A percentile compares a stretch with the other conserved stretches of the same genome.
These are phyloP conservation scores for Spheniscus mendiculus DNA, from an alignment of 2,113 vertebrate genomes.

Conservation along the genomic window DNA sequence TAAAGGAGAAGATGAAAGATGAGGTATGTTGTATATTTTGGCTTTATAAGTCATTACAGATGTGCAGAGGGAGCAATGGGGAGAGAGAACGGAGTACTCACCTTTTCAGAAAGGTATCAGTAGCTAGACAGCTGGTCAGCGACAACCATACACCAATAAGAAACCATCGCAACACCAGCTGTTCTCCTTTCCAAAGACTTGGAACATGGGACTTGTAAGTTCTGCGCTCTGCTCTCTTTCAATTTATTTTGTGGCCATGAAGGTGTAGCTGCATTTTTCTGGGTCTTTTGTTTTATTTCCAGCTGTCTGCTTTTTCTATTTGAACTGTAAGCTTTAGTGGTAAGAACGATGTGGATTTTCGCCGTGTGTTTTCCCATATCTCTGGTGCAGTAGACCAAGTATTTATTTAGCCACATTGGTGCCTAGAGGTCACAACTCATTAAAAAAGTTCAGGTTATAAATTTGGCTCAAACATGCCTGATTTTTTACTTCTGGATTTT, in stretches of 20 bases:
- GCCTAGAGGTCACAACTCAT: background rate
- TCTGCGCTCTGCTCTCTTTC: background rate
- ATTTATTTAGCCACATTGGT: background rate
- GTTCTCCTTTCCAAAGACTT: background rate
- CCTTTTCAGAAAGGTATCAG: background rate
- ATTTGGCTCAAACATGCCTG: background rate
- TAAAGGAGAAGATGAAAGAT: background rate
- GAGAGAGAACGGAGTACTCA: background rate
- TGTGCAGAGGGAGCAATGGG: background rate
- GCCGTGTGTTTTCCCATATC: background rate
- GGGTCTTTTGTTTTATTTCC: background rate
- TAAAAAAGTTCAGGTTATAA: background rate
- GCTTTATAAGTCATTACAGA: background rate
- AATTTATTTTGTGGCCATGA: background rate
- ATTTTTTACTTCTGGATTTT: background rate
- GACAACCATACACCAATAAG: background rate
- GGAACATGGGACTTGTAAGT: background rate
- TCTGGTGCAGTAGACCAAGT: background rate
- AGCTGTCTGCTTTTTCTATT: background rate
- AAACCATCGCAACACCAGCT: background rate
- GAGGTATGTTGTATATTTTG: background rate
- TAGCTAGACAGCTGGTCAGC: background rate
- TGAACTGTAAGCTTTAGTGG: background rate
- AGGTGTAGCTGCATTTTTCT: background rate
- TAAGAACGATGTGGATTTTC: background rate